These are phyloP conservation scores for Hemithea aestivaria DNA, from an alignment of 2,888 invertebrate species.

Conservation along the genomic window DNA sequence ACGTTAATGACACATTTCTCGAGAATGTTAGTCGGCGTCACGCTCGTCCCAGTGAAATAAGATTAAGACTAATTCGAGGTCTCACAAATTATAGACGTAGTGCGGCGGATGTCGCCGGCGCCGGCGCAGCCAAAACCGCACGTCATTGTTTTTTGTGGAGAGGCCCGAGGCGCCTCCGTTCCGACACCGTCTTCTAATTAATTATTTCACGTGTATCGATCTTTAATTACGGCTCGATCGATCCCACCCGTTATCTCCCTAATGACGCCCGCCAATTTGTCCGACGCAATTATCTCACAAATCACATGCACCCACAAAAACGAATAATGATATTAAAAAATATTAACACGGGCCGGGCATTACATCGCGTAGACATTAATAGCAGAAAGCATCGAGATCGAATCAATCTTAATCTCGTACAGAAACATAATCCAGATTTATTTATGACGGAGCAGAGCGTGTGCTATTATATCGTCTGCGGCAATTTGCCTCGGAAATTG, in stretches of 20 bases:
- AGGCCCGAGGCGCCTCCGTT: conserved; percentile 61
- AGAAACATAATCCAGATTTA: conserved; percentile 78
- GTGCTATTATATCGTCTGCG: conserved; percentile 79
- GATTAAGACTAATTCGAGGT: conserved; percentile 77
- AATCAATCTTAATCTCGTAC: conserved; percentile 79
- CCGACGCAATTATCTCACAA: conserved; percentile 72
- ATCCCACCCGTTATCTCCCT: conserved; percentile 68
- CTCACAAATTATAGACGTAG: conserved; percentile 74
- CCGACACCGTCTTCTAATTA: conserved; percentile 68
- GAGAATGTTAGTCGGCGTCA: conserved; percentile 65
- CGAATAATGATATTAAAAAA: conserved; percentile 67
- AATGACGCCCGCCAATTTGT: conserved; percentile 75
- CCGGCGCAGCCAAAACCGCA: conserved; percentile 71
- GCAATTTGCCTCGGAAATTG: conserved; percentile 79
- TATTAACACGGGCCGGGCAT: conserved; percentile 69
- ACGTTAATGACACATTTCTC: conserved; percentile 75
- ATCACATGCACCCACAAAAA: conserved; percentile 65
- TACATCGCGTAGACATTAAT: conserved; percentile 69
- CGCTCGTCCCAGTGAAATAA: conserved; percentile 68
- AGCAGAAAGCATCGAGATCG: conserved; percentile 74
- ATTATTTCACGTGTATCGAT: conserved; percentile 79
- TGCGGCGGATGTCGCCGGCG: conserved; percentile 74
- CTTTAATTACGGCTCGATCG: conserved; percentile 71
- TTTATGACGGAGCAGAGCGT: conserved; percentile 74
- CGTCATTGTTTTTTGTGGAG: conserved; percentile 77